Percentiles rank a stretch among this genome's conserved stretches.
Conservation (phyloP, 23 tunicate genomes). For the Botrylloides violaceus region DNA sequence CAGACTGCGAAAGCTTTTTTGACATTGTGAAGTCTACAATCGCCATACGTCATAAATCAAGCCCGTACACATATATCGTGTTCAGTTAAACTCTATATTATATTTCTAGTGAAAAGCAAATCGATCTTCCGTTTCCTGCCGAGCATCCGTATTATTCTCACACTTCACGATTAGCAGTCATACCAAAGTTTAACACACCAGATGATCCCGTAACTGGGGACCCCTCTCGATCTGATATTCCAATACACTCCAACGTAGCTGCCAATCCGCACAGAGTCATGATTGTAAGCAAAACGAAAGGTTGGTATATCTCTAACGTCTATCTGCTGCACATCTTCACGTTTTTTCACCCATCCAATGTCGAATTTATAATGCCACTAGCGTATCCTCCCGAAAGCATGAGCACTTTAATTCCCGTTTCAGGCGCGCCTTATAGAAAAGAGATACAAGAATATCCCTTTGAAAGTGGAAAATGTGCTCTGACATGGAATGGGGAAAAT, state of each 20-base stretch:
- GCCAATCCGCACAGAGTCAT: conserved; percentile 43
- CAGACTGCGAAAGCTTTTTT: too few species aligned
- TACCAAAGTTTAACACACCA: conserved; percentile 61
- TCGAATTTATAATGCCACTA: too few species aligned
- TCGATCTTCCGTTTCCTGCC: conserved; percentile 81
- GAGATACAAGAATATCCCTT: conserved; percentile 68
- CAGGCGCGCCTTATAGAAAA: conserved; percentile 63
- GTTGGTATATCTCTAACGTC: too few species aligned
- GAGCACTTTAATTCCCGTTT: not conserved
- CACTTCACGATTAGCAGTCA: conserved; percentile 61
- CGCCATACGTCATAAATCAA: too few species aligned
- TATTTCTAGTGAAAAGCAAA: conserved; percentile 48
- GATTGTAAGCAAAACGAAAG: conserved; percentile 56
- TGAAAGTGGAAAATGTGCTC: conserved; percentile 54
- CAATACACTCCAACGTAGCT: conserved; percentile 51
- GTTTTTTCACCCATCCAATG: too few species aligned
- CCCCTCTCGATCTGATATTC: conserved; percentile 33
- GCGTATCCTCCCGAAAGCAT: too few species aligned
- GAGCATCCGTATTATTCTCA: conserved; percentile 87
- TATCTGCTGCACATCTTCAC: too few species aligned
- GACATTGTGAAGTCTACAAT: too few species aligned
- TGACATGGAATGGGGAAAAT: conserved; percentile 65
- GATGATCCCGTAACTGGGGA: conserved; percentile 82
- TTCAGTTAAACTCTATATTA: too few species aligned
- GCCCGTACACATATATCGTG: too few species aligned